Evolutionary conservation across 2,113 vertebrate genomes (phyloP).

Genomic region (Proteles cristata): DNA sequence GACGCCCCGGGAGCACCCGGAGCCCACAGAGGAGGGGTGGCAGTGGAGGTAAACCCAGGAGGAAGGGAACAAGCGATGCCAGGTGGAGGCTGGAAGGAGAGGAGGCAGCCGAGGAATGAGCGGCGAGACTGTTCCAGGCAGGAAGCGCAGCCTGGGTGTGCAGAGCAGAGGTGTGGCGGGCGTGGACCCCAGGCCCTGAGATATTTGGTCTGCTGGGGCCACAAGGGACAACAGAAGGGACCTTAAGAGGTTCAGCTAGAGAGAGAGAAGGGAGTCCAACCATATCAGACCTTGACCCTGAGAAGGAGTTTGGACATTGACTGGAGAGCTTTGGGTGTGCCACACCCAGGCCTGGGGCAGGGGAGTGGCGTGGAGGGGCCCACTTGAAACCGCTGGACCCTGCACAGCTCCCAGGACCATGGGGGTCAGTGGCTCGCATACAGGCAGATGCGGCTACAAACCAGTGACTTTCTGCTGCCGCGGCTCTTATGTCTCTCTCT

Average conservation of each 20-base stretch:
- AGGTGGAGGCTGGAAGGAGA: neutral
- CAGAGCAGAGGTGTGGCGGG: fast-evolving
- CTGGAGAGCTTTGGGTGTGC: neutral
- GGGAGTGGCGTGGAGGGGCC: neutral
- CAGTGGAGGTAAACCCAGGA: neutral
- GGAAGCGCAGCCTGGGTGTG: neutral
- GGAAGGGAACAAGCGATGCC: neutral
- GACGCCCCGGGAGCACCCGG: neutral
- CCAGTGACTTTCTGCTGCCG: fast-evolving
- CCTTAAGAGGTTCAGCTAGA: fast-evolving
- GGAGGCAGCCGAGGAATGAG: no score
- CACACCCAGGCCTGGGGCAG: no score
- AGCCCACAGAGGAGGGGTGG: neutral
- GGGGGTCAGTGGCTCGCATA: no score
- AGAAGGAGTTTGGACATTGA: neutral
- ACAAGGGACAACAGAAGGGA: no score
- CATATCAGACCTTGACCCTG: neutral
- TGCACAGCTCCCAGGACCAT: neutral
- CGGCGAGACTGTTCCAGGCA: fast-evolving
- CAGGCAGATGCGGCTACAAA: neutral
- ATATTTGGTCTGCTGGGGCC: neutral
- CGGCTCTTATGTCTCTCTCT: neutral
- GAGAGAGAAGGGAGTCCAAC: fast-evolving
- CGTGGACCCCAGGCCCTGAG: neutral
- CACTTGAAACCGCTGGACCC: fast-evolving